Percentiles rank a stretch among this genome's conserved stretches.
Evolutionary conservation across 1,140 invertebrate species (phyloP).

Genomic region (Bathynomus jamesi): DNA sequence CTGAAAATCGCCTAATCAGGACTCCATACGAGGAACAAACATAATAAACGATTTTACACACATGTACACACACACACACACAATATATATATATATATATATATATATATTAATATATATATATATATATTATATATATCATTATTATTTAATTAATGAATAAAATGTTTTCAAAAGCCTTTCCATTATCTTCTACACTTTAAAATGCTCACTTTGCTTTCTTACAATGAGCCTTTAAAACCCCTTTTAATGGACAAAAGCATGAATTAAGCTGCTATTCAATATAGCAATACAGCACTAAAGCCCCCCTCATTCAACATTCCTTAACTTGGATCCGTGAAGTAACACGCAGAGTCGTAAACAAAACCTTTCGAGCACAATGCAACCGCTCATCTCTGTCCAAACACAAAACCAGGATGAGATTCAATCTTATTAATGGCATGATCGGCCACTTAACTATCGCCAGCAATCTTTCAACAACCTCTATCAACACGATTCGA

Average conservation of each 20-base stretch:
- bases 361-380: too few relatives aligned
- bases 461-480: background rate
- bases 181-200: too few relatives aligned
- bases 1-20: background rate
- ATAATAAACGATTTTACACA: background rate
- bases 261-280: too few relatives aligned
- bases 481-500: background rate
- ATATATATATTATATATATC: background rate
- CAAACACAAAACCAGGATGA: background rate
- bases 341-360: too few relatives aligned
- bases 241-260: too few relatives aligned
- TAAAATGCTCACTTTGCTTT: too few relatives aligned
- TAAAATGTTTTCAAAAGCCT: too few relatives aligned
- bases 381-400: background rate
- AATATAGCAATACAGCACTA: too few relatives aligned
- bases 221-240: too few relatives aligned
- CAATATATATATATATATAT: slow-evolving; percentile 1
- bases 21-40: background rate
- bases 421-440: background rate
- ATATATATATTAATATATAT: background rate
- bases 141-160: background rate
- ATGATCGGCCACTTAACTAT: background rate
- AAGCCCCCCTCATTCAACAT: too few relatives aligned
- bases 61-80: background rate
- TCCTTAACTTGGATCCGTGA: too few relatives aligned